These are phyloP conservation scores for Scrobipalpa atriplicella DNA, from an alignment of 2,888 invertebrate genomes.

Conservation along the genomic window DNA sequence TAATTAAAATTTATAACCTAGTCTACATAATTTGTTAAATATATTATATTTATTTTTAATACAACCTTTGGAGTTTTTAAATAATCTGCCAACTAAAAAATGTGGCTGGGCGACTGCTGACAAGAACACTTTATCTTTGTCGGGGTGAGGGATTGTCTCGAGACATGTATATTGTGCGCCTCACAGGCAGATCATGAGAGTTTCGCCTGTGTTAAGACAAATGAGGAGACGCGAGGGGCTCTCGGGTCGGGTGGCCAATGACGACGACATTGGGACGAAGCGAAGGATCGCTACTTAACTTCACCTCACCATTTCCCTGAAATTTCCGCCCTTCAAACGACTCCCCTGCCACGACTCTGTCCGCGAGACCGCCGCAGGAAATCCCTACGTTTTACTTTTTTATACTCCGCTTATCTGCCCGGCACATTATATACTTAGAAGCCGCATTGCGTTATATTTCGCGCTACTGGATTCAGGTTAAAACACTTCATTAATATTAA, in stretches of 20 bases:
- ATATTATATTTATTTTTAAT: no score
- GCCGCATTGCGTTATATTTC: slow-evolving; percentile 46
- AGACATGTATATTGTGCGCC: slow-evolving; percentile 31
- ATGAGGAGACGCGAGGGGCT: slow-evolving; percentile 48
- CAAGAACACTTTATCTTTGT: slow-evolving; percentile 46
- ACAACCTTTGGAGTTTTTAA: slow-evolving; percentile 24
- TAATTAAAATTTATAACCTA: not conserved
- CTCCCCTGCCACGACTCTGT: slow-evolving; percentile 56
- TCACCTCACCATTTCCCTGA: slow-evolving; percentile 55
- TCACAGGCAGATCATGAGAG: slow-evolving; percentile 28
- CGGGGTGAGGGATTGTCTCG: slow-evolving; percentile 47
- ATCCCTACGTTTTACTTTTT: slow-evolving; percentile 63
- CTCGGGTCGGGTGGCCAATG: slow-evolving; percentile 59
- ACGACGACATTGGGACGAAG: slow-evolving; percentile 64
- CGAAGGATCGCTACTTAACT: slow-evolving; percentile 55
- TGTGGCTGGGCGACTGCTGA: slow-evolving; percentile 25
- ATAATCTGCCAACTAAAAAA: slow-evolving; percentile 30
- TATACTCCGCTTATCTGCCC: slow-evolving; percentile 57
- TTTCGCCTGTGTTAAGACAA: slow-evolving; percentile 47
- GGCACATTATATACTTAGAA: slow-evolving; percentile 50
- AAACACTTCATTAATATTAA: slow-evolving; percentile 33
- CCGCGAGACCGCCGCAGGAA: slow-evolving; percentile 56
- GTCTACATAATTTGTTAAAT: not conserved
- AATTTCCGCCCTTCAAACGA: slow-evolving; percentile 67
- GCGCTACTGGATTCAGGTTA: slow-evolving; percentile 11